Conservation (phyloP, 2,888 invertebrate species). For the Trilocha varians region DNA sequence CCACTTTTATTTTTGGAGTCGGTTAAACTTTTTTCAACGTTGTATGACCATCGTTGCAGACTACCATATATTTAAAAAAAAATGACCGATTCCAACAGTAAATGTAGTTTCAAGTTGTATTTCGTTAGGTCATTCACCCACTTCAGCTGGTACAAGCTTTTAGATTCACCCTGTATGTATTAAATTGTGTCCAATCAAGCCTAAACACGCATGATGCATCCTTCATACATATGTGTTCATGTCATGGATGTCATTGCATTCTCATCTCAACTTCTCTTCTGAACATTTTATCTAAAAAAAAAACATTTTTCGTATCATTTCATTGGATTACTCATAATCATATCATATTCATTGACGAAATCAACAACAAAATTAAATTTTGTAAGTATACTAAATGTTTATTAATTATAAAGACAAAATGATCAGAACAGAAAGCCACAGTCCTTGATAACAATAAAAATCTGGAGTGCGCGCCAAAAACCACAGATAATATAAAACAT, state of each 20-base stretch:
- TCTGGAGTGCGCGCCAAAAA: slow-evolving; percentile 28
- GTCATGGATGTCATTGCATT: slow-evolving; percentile 12
- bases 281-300: slow-evolving; percentile 3
- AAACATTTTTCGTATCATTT: background rate
- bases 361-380: slow-evolving; percentile 2
- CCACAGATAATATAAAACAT: slow-evolving; percentile 7
- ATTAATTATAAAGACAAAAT: background rate
- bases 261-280: slow-evolving; percentile 22
- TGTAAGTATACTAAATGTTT: background rate
- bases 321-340: slow-evolving; percentile 6
- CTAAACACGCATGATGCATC: slow-evolving; percentile 17
- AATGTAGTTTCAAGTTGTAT: too few species aligned
- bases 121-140: too few species aligned
- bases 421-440: slow-evolving; percentile 29
- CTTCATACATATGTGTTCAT: slow-evolving; percentile 8
- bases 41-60: too few species aligned
- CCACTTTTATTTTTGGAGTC: too few species aligned
- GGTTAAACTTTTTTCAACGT: too few species aligned
- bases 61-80: too few species aligned
- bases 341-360: slow-evolving; percentile 4
- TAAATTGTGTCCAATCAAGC: slow-evolving; percentile 14
- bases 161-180: too few species aligned
- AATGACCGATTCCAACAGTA: too few species aligned
- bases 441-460: slow-evolving; percentile 17
- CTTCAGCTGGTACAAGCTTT: too few species aligned